Evolutionary conservation across 2,113 vertebrate genomes (phyloP).

Genomic region (Vombatus ursinus): DNA sequence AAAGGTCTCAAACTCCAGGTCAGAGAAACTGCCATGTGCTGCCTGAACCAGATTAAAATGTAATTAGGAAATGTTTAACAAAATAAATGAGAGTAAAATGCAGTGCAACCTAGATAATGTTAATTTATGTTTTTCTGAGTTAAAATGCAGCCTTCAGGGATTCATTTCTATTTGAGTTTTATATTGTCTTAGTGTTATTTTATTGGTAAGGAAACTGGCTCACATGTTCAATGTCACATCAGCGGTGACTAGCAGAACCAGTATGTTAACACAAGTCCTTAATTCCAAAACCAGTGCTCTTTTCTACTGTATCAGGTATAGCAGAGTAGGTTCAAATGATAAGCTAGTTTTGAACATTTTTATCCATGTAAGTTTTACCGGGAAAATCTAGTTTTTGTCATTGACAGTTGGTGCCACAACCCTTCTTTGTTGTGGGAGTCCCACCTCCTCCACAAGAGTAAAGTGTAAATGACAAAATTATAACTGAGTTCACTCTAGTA

Average conservation of each 20-base stretch:
- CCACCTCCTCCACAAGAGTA: too few species aligned
- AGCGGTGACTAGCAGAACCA: too few species aligned
- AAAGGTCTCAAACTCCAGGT: neutral
- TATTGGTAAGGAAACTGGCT: neutral
- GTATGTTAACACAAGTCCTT: too few species aligned
- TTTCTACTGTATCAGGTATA: neutral
- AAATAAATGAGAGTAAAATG: neutral
- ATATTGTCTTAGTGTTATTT: neutral
- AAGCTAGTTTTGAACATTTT: neutral
- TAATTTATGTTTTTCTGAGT: neutral
- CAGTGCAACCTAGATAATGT: too few species aligned
- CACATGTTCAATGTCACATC: too few species aligned
- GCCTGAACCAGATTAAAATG: neutral
- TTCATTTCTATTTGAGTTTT: neutral
- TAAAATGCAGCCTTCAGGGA: too few species aligned
- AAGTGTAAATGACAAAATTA: too few species aligned
- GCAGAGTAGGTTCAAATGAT: neutral
- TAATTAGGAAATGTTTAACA: neutral
- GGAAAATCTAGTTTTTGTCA: too few species aligned
- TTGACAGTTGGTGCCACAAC: too few species aligned
- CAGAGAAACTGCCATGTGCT: neutral
- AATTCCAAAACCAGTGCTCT: neutral
- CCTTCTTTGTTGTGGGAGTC: too few species aligned
- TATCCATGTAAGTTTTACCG: too few species aligned
- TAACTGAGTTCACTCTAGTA: too few species aligned